Evolutionary conservation across 2,888 invertebrate species (phyloP).

Genomic region (Stramonita haemastoma): DNA sequence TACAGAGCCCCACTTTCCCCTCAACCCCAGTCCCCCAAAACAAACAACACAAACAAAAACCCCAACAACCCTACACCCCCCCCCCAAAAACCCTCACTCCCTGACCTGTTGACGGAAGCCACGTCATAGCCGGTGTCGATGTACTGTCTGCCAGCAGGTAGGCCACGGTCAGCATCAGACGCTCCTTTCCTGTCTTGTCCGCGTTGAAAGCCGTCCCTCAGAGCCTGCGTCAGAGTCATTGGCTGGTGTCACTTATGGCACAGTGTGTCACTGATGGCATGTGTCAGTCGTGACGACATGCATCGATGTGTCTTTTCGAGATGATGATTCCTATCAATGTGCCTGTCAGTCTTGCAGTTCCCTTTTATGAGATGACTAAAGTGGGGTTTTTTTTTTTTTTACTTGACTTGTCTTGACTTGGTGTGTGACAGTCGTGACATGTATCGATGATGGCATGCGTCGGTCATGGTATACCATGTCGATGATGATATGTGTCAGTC

Average conservation of each 20-base stretch:
- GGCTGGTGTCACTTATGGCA: background rate
- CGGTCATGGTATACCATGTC: too few species aligned
- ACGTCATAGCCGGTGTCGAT: constrained; percentile 46
- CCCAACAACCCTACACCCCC: background rate
- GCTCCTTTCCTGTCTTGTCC: background rate
- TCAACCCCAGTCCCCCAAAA: background rate
- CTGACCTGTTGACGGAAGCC: constrained; percentile 41
- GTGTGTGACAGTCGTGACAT: too few species aligned
- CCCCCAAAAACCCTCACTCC: background rate
- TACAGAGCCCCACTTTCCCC: background rate
- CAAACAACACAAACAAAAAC: background rate
- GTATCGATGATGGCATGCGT: too few species aligned
- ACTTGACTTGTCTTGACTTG: too few species aligned
- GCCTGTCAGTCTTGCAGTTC: too few species aligned
- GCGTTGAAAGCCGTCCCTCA: constrained; percentile 42
- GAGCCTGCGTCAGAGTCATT: constrained; percentile 22
- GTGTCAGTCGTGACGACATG: too few species aligned
- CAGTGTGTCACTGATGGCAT: too few species aligned
- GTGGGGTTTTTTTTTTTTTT: too few species aligned
- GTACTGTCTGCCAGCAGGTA: constrained; percentile 38
- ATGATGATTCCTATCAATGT: too few species aligned
- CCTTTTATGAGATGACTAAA: too few species aligned
- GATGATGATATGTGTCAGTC: too few species aligned
- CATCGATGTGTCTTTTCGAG: too few species aligned
- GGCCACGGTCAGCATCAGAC: constrained; percentile 38